These are phyloP conservation scores for Phalacrocorax carbo DNA, from an alignment of 2,113 vertebrate species.

Conservation along the genomic window DNA sequence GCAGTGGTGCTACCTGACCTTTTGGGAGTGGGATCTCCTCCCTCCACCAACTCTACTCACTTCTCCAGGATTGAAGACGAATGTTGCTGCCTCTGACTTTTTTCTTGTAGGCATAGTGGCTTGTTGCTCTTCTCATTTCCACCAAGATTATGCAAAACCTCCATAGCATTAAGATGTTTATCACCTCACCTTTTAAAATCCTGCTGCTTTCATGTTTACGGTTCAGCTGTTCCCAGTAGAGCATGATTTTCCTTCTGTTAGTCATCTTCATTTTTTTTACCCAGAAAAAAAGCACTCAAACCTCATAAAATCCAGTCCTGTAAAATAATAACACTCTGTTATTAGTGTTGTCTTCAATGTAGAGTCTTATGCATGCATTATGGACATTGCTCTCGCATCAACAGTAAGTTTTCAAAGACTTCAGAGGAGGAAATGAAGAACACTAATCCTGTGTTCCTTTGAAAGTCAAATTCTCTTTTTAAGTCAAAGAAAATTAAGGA, in stretches of 20 bases:
- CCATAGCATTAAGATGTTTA: neutral
- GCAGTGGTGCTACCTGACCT: neutral
- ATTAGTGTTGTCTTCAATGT: neutral
- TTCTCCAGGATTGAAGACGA: neutral
- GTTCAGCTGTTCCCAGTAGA: neutral
- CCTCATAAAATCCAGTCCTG: neutral
- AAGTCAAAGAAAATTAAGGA: neutral
- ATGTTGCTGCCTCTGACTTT: neutral
- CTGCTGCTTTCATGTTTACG: neutral
- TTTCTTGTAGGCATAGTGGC: neutral
- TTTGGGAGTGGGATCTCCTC: neutral
- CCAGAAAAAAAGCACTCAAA: neutral
- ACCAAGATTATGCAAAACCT: neutral
- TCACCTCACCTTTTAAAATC: neutral
- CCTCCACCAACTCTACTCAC: neutral
- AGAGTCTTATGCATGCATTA: neutral
- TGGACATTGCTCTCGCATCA: neutral
- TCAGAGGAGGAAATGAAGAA: neutral
- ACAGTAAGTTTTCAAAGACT: neutral
- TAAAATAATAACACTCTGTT: neutral
- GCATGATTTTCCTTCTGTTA: constrained; percentile 1
- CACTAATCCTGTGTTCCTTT: neutral
- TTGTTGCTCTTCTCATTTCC: neutral
- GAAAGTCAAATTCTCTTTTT: neutral
- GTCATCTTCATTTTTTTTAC: neutral